These are phyloP conservation scores for Zoanthus sociatus DNA, from an alignment of 92 coral and sea anemone species.

Conservation along the genomic window DNA sequence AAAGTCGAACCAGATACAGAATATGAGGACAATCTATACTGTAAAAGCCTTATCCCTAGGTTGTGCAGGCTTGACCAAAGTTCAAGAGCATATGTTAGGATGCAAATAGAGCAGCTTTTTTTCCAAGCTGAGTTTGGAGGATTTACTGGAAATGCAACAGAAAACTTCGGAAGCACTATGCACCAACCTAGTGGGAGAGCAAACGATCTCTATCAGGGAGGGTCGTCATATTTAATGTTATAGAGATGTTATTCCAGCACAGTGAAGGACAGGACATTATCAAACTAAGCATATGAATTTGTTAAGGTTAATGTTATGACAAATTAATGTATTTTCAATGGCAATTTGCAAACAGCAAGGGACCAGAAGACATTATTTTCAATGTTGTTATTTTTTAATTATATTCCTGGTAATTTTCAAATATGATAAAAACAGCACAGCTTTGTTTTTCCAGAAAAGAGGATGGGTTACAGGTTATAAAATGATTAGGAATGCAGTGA, in stretches of 20 bases:
- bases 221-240: constrained; percentile 21
- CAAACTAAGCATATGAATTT: constrained; percentile 12
- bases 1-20: constrained; percentile 22
- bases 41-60: constrained; percentile 46
- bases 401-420: constrained; percentile 1
- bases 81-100: constrained; percentile 22
- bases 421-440: constrained; percentile 22
- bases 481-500: constrained; percentile 1
- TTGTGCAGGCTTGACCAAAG: constrained; percentile 16
- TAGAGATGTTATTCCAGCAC: constrained; percentile 25
- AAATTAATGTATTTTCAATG: constrained; percentile 10
- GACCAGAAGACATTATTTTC: constrained; percentile 30
- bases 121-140: constrained; percentile 50
- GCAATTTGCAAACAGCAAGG: constrained; percentile 17
- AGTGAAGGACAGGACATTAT: constrained; percentile 8
- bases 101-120: constrained; percentile 50
- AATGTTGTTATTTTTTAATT: constrained; percentile 2
- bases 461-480: constrained; percentile 14
- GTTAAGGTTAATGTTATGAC: constrained; percentile 20
- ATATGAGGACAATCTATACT: constrained; percentile 22
- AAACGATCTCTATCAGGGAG: constrained; percentile 12
- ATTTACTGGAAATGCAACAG: constrained; percentile 18
- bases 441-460: constrained; percentile 2
- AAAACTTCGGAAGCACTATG: neutral
- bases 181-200: constrained; percentile 19